Base-by-base conservation (phyloP, 92 coral and sea anemone species). In the Epizoanthus rinbou region DNA sequence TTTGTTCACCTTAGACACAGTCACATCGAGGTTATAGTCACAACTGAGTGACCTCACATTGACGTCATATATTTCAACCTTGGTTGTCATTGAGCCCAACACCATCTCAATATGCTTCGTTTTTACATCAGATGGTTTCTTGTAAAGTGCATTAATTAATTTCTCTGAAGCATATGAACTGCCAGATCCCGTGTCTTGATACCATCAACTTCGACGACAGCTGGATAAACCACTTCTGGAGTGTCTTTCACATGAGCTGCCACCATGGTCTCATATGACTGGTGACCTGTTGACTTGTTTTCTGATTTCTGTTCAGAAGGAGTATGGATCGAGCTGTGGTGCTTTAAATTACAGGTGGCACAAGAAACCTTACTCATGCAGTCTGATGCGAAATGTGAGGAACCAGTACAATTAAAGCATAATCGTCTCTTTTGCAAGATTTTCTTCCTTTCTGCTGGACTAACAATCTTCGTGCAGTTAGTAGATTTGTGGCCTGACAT, bases 101-200 rank as follows among this genome's bases (percentile, higher is more conserved):
- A 87, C 81, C 90, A 86, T 72, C 33, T 86, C 86, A 54, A 86
- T 74, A 13, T 25, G 75, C 24, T 62, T 79, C 31, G 68, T 72
- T 53, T 86, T 69, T 6, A 23, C 80, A 57, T 73, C 75, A 18
- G 57, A 50, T 13, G 80, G 89, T 28, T 66, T 5, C 23, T 21
- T 75, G 33, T 71, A 74, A 45, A 79, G 58, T 73, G 74, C 47
- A 15, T 80, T 71, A 8, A 86, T 82, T 57, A 86, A 37, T 37
- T 28, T 21, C 54, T 28, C 60, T 6, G 89, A 86, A 64, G 89
- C 86, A 22, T 86, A 86, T 1, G 89, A 86, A 52, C 91, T 87
- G 58, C 87, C 87, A 41, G 91, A 86, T 11, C 75, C 1, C 28
- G 75, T 6, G 75, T 70, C 19, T 70, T 70, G 54, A 70, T 70